Base-by-base conservation (phyloP, 1,140 invertebrate genomes). In the Trichonephila clavipes region DNA sequence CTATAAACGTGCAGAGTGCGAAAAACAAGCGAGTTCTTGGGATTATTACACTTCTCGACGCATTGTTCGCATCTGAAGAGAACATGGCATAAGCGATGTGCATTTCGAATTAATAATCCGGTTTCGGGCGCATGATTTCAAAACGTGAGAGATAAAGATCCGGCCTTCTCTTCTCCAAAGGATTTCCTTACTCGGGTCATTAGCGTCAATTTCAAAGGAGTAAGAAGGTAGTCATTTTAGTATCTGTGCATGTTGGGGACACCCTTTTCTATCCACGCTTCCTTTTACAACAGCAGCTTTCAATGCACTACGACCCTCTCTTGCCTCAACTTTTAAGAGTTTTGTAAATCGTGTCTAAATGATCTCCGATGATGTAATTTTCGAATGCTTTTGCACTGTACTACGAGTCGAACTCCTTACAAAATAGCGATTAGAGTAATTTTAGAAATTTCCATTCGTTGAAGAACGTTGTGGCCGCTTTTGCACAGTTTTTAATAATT, bases 21-120 rank as follows among this genome's bases (percentile, higher is more conserved):
- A 72, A 72, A 72, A 72, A 72, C 28, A 72, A 72, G 69, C 69
- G 69, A 72, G 69, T 72, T 72, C 69, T 24, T 24, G 34, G 69
- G 69, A 72, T 72, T 72, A 72, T 72, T 72, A 72, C 69, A 72
- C 69, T 72, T 72, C 24, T 72, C 12, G 69, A 28, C 14, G 69
- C 69, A 72, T 72, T 72, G 69, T 72, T 72, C 69, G n/a, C 16
- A 4, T 34, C 19, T 51, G 7, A 51, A 51, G 51, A 51, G 51
- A 51, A 24, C 64, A 66, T 21, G 21, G 64, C 21, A 21, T 24
- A 66, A 66, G 64, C 10, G 28, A n/a, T 24, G 82, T 85, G 82
- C 82, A 24, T 85, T 58, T 85, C 44, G 34, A 64, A 87, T 87
- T 87, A 87, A 87, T 87, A 87, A 62, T 87, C 85, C 85, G 51